Percentiles rank a stretch among this genome's conserved stretches.
These are phyloP conservation scores for Sacculina carcini DNA, from an alignment of 2,888 invertebrate species.

Conservation along the genomic window DNA sequence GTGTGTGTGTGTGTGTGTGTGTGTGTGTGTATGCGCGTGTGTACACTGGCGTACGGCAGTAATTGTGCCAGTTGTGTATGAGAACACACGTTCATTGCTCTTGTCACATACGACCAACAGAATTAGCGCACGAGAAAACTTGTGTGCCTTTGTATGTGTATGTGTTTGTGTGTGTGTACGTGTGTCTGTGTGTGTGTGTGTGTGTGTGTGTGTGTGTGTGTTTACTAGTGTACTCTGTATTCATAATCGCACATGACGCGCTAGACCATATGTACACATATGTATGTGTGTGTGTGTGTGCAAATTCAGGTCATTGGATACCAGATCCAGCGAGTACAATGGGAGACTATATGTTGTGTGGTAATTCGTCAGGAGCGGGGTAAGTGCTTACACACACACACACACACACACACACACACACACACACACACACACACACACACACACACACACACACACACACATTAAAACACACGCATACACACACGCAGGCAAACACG, in stretches of 20 bases:
- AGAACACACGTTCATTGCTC: too few relatives aligned
- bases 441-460: background rate
- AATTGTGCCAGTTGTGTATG: too few relatives aligned
- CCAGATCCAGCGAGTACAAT: slow-evolving; percentile 13
- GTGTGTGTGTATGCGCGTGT: slow-evolving; percentile 1
- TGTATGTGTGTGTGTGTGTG: background rate
- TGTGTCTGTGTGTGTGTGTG: background rate
- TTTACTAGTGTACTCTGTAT: too few relatives aligned
- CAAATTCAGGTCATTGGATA: background rate
- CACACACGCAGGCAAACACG: too few relatives aligned
- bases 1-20: slow-evolving; percentile 4
- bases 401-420: slow-evolving; percentile 3
- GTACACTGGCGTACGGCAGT: background rate
- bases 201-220: background rate
- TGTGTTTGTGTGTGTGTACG: background rate
- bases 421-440: slow-evolving; percentile 6
- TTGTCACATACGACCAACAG: too few relatives aligned
- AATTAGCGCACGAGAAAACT: too few relatives aligned
- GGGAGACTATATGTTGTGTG: slow-evolving; percentile 52
- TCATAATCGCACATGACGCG: too few relatives aligned
- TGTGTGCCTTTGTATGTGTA: too few relatives aligned
- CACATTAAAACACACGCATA: too few relatives aligned
- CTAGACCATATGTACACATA: too few relatives aligned
- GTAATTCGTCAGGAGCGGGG: slow-evolving; percentile 81
- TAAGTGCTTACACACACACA: slow-evolving; percentile 22